phyloP scores from a whole-genome alignment of 2,113 vertebrate species.

The Gavialis gangeticus region DNA sequence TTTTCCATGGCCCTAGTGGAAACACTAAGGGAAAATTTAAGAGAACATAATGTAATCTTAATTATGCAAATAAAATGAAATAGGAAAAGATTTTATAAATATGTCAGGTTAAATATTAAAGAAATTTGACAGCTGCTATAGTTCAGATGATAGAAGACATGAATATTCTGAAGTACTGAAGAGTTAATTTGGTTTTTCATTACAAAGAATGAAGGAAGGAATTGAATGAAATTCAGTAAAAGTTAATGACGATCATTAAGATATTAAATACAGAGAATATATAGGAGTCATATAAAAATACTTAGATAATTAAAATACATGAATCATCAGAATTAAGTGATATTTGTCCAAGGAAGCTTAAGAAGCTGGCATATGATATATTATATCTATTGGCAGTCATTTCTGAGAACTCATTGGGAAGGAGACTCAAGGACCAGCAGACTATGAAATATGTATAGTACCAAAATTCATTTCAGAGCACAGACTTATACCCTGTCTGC shows the following conservation, averaged over 20 bases:
- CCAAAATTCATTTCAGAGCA: neutral
- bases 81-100: neutral
- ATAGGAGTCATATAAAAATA: neutral
- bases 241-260: neutral
- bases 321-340: slow-evolving; percentile 7
- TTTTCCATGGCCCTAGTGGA: neutral
- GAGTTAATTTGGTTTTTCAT: neutral
- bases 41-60: neutral
- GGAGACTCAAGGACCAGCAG: neutral
- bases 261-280: neutral
- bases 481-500: neutral
- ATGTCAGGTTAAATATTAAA: neutral
- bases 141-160: neutral
- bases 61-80: neutral
- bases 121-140: neutral
- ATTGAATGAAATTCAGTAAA: neutral
- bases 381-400: neutral
- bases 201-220: neutral
- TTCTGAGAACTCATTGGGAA: neutral
- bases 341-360: slow-evolving; percentile 15
- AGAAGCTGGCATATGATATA: neutral
- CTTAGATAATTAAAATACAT: neutral
- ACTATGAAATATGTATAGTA: neutral
- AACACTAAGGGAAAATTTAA: neutral
- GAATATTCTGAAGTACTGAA: neutral